Percentiles rank a stretch among this genome's conserved stretches.
phyloP scores from a whole-genome alignment of 2,888 invertebrate species.

The Perithous albicinctus region DNA sequence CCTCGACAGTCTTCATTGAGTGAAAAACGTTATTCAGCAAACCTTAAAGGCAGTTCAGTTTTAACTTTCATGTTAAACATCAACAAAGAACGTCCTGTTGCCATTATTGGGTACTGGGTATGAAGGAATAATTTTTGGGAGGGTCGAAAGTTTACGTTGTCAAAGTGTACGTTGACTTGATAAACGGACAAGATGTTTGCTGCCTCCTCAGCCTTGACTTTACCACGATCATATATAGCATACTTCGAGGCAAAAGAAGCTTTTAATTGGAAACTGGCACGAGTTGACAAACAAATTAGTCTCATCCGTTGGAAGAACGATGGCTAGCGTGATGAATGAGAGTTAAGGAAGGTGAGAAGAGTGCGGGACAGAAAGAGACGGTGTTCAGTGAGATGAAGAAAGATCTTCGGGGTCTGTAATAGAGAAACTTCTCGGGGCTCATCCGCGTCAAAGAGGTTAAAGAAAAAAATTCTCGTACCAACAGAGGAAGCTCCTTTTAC shows the following conservation, averaged over 20 bases:
- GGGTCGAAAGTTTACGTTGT: background rate
- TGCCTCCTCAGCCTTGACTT: constrained; percentile 13
- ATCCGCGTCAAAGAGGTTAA: constrained; percentile 25
- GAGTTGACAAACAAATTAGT: constrained; percentile 50
- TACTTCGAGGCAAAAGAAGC: constrained; percentile 15
- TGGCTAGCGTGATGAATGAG: constrained; percentile 19
- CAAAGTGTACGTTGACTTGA: background rate
- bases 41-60: too few relatives aligned
- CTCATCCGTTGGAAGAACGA: constrained; percentile 21
- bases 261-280: constrained; percentile 43
- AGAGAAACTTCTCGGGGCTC: constrained; percentile 55
- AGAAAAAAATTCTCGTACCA: constrained; percentile 29
- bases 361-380: background rate
- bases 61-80: background rate
- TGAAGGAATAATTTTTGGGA: background rate
- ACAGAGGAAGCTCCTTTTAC: constrained; percentile 25
- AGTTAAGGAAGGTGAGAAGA: background rate
- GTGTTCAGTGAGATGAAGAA: constrained; percentile 32
- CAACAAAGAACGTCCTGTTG: too few relatives aligned
- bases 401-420: constrained; percentile 39
- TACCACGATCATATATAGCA: background rate
- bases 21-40: too few relatives aligned
- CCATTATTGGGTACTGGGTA: background rate
- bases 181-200: background rate
- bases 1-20: too few relatives aligned